Base-by-base conservation (phyloP, 2,888 invertebrate species). In the Diadegma fenestrale region DNA sequence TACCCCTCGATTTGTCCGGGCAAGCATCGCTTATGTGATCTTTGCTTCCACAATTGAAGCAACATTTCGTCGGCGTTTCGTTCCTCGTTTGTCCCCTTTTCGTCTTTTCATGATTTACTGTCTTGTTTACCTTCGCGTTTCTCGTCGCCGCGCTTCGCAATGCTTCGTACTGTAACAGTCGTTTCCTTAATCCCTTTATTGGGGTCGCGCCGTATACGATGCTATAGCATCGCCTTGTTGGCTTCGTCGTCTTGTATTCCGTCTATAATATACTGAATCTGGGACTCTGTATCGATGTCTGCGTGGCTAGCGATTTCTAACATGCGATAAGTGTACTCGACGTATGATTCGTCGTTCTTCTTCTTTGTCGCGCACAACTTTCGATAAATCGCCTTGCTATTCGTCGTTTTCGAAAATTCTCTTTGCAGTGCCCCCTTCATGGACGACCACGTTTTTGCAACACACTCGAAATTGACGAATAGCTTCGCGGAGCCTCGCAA, bases 291-390 rank as follows among this genome's bases (percentile, higher is more conserved):
- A 30, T 79, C 71, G 14, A 79, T 51, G n/a, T 79, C 41, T 1
- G 69, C 80, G n/a, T 88, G 83, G 5, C 80, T 83, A 0, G 83
- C 88, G 1, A 84, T 77, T 30, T 86, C 81, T 7, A 82, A 26
- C 41, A 87, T 63, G 0, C 81, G 75, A 26, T 85, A 86, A 5
- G 83, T 37, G 30, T 82, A 87, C 58, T 83, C 84, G 4, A 84
- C 79, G 12, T 80, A 84, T 0, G 77, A 33, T 51, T 88, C 80
- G 22, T 87, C 63, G 2, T 14, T 10, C 48, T 48, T 84, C 26
- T 79, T 79, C 48, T 48, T 45, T 33, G 19, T 33, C 26, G 14
- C 3, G 12, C 41, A 22, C n/a, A 78, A 48, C 33, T 66, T 45
- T 17, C 37, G 30, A 78, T 78, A 66, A 19, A 78, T 33, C n/a